Conservation (phyloP, 2,797 vertebrate species). For the Premnoplex brunnescens region DNA sequence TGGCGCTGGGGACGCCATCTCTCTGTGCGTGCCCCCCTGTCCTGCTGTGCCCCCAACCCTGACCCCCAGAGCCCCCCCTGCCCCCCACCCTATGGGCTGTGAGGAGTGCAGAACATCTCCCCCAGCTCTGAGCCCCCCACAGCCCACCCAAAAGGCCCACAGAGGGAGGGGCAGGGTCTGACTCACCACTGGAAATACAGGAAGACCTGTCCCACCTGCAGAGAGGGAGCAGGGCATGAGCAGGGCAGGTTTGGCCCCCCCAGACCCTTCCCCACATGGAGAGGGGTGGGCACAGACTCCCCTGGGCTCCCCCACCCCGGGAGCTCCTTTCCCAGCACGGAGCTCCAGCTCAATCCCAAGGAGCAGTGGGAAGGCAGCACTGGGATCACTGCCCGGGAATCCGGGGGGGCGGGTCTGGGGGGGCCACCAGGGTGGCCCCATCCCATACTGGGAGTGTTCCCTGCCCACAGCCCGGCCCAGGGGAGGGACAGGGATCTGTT, state of each 20-base stretch:
- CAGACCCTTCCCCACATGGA: neutral
- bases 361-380: neutral
- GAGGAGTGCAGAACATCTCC: neutral
- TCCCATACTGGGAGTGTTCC: neutral
- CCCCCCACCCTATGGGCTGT: neutral
- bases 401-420: no score
- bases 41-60: neutral
- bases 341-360: neutral
- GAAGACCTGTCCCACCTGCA: conserved; percentile 93
- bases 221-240: neutral
- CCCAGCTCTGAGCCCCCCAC: neutral
- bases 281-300: neutral
- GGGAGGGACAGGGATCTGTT: neutral
- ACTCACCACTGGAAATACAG: conserved; percentile 98
- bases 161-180: neutral
- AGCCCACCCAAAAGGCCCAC: neutral
- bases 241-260: neutral
- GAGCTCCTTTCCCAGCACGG: neutral
- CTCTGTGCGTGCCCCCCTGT: neutral
- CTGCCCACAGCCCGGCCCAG: neutral
- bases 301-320: neutral
- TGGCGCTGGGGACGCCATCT: no score
- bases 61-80: neutral
- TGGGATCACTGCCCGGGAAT: neutral
- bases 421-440: neutral